phyloP scores from a whole-genome alignment of 2,888 invertebrate species.

The Metopia argyrocephala region DNA sequence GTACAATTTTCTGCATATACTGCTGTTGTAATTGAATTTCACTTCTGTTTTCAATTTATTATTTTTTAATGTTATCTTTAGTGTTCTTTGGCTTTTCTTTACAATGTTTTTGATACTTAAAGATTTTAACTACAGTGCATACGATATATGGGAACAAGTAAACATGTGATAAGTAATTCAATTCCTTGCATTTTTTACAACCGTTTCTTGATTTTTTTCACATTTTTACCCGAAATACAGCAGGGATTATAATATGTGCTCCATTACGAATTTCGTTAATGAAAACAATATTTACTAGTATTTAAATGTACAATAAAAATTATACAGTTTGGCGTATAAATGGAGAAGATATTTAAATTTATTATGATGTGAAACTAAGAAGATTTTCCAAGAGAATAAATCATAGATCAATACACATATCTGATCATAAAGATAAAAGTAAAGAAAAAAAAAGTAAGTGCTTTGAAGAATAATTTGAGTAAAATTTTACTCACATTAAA shows the following conservation, averaged over 20 bases:
- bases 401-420: no score
- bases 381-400: neutral
- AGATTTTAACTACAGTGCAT: no score
- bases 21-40: conserved; percentile 5
- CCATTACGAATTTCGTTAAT: neutral
- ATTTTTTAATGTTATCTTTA: conserved; percentile 6
- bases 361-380: neutral
- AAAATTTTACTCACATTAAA: no score
- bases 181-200: conserved; percentile 16
- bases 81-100: neutral
- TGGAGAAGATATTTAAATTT: neutral
- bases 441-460: no score
- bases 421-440: no score
- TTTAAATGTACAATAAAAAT: neutral
- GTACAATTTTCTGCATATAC: neutral
- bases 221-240: conserved; percentile 24
- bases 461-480: no score
- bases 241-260: conserved; percentile 8
- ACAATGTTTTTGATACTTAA: neutral
- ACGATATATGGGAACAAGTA: neutral
- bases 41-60: conserved; percentile 33
- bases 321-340: conserved; percentile 1
- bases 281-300: neutral
- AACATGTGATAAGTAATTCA: conserved; percentile 59
- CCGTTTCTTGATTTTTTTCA: neutral